Evolutionary conservation across 2,797 vertebrate species (phyloP), one percentile per base, ranked within the genome.

Genomic region (Morelia viridis): DNA sequence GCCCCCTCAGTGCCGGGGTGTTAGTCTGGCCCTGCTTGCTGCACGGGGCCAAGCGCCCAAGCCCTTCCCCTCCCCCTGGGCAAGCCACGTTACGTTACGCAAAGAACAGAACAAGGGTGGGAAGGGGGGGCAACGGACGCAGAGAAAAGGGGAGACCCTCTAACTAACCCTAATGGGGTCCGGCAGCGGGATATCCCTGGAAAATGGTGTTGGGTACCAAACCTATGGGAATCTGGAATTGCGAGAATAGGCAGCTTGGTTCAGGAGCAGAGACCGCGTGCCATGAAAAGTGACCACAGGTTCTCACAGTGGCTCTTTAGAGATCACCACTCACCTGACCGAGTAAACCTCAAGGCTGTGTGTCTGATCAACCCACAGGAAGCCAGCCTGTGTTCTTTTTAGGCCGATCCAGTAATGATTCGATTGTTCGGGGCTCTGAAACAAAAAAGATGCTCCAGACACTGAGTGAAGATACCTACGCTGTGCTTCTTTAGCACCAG

Each of bases 341-440:
- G 7, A 35, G 50, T 53, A 8, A 17, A 3, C 19, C 31, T 31
- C 17, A 2, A 19, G 0, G 31, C 0, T 17, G 19, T 0, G 1
- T 15, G 2, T 35, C 9, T 1, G 2, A 71, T 71, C 68, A 35
- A 71, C 31, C 68, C 31, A 71, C 0, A 0, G 1, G 17, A 35
- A 71, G 15, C 0, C 0, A 7, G 0, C 3, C 15, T 12, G 0
- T 19, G 0, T 1, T 19, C 19, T 35, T 71, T 19, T 71, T 71
- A 71, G 68, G 31, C 68, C 68, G 19, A 71, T 19, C 68, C 68
- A 71, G 68, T 71, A 41, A 19, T 19, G 15, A 41, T 19, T 41
- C 41, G 68, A 71, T 4, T 1, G 15, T 17, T 71, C 68, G 2
- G 7, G 15, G 68, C 68, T 71, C 68, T 71, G 17, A 71, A 35